Base-by-base conservation (phyloP, 2,888 invertebrate species). In the Parnassius glacialis region DNA sequence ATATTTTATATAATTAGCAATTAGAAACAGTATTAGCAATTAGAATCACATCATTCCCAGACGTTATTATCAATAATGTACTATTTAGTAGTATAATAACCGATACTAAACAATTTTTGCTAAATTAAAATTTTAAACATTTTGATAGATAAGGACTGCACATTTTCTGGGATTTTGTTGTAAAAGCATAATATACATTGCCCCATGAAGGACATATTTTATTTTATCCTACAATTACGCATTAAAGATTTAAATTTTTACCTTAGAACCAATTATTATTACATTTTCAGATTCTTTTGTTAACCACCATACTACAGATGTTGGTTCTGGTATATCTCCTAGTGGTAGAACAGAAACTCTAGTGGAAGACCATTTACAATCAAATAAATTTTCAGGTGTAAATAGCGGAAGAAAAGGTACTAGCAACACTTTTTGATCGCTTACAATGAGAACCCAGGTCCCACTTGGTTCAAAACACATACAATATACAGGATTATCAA, bases 401-500 rank as follows among this genome's bases (percentile, higher is more conserved):
- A 92, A 90, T 44, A 87, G 70, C 1, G 92, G 90, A 44, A 92
- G 75, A 74, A 89, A 92, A 25, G 92, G 92, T n/a, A 92, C 87
- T n/a, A 92, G 76, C 42, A 91, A 74, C 9, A 92, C 78, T 69
- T 90, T 90, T 67, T 86, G 86, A 77, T 92, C 92, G 83, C 93
- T 93, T 64, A 93, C 86, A 68, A 94, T 92, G 34, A 96, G 85
- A 41, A 96, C 87, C 96, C 96, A 96, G 51, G 94, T 94, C 60
- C 96, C 97, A 64, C 95, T 93, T 1, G 96, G 95, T 86, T 97
- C 96, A 84, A 97, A 97, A 81, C 96, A 96, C 80, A 97, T 90
- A 76, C 94, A 94, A 78, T 94, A 93, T 63, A 95, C 93, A 47
- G 86, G 89, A 80, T 90, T 90, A 67, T 90, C 89, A 41, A 84